These are phyloP conservation scores for Drosophila atripex DNA, from an alignment of 2,888 invertebrate species.

Conservation along the genomic window DNA sequence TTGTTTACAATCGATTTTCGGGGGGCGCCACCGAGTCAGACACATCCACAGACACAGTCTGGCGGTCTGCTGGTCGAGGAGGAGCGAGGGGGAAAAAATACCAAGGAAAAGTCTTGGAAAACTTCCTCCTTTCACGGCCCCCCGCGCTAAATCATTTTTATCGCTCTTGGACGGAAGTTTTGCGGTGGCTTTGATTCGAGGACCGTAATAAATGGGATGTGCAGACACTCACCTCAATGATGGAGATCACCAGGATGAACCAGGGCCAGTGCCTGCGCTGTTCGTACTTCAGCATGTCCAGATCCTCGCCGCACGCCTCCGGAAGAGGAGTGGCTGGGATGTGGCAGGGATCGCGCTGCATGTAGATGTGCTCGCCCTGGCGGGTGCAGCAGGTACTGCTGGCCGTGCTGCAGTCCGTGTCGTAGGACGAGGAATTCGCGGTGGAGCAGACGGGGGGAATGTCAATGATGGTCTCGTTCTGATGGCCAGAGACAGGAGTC, in stretches of 20 bases:
- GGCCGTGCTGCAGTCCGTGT: slow-evolving; percentile 81
- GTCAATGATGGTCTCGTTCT: slow-evolving; percentile 77
- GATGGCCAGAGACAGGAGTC: slow-evolving; percentile 2
- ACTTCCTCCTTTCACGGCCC: slow-evolving; percentile 20
- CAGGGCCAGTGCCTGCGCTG: slow-evolving; percentile 80
- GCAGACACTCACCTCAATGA: slow-evolving; percentile 77
- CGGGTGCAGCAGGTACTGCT: slow-evolving; percentile 82
- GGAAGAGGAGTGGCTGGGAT: slow-evolving; percentile 26
- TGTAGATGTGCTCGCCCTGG: slow-evolving; percentile 80
- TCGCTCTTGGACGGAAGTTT: slow-evolving; percentile 69
- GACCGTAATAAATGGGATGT: slow-evolving; percentile 44
- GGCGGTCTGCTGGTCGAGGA: neutral
- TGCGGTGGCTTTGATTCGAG: slow-evolving; percentile 66
- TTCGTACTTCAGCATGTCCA: slow-evolving; percentile 72
- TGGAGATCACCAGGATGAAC: slow-evolving; percentile 80
- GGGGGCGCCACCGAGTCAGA: slow-evolving; percentile 77
- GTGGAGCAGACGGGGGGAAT: slow-evolving; percentile 65
- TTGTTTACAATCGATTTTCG: slow-evolving; percentile 80
- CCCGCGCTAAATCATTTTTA: slow-evolving; percentile 62
- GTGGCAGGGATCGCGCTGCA: slow-evolving; percentile 64
- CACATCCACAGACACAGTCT: slow-evolving; percentile 16
- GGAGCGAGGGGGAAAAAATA: neutral
- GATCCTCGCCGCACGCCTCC: slow-evolving; percentile 56
- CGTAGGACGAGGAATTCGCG: slow-evolving; percentile 65
- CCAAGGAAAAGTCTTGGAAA: slow-evolving; percentile 29